These are phyloP conservation scores for Propithecus deckenii DNA, from an alignment of 2,797 vertebrate genomes.

Conservation along the genomic window DNA sequence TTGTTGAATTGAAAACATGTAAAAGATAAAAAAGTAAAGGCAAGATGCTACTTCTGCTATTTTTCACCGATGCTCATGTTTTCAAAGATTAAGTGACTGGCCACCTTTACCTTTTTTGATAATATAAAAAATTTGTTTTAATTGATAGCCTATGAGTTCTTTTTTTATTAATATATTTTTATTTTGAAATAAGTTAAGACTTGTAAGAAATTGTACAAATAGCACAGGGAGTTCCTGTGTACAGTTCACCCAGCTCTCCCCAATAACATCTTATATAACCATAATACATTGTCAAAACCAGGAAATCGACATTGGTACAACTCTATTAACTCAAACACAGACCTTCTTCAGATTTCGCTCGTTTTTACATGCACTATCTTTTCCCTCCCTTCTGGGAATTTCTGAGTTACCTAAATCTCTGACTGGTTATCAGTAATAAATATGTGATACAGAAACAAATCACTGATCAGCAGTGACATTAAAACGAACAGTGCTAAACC, in stretches of 20 bases:
- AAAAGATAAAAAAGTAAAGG: constrained; percentile 38
- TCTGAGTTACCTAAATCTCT: constrained; percentile 70
- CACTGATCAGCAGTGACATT: background rate
- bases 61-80: background rate
- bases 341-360: background rate
- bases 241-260: background rate
- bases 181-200: background rate
- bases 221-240: background rate
- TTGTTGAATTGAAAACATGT: constrained; percentile 61
- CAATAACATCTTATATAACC: background rate
- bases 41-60: background rate
- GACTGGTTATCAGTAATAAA: constrained; percentile 70
- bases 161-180: background rate
- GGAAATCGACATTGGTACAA: constrained; percentile 33
- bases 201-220: background rate
- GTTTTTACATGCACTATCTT: background rate
- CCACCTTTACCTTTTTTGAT: constrained; percentile 36
- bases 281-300: background rate
- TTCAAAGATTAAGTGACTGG: background rate
- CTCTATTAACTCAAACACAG: background rate
- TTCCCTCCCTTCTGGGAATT: constrained; percentile 11
- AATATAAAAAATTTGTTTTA: constrained; percentile 27
- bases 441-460: constrained; percentile 55
- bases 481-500: constrained; percentile 47
- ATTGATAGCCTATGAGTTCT: background rate